Evolutionary conservation across 2,888 invertebrate species (phyloP).

Genomic region (Drosophila merina): DNA sequence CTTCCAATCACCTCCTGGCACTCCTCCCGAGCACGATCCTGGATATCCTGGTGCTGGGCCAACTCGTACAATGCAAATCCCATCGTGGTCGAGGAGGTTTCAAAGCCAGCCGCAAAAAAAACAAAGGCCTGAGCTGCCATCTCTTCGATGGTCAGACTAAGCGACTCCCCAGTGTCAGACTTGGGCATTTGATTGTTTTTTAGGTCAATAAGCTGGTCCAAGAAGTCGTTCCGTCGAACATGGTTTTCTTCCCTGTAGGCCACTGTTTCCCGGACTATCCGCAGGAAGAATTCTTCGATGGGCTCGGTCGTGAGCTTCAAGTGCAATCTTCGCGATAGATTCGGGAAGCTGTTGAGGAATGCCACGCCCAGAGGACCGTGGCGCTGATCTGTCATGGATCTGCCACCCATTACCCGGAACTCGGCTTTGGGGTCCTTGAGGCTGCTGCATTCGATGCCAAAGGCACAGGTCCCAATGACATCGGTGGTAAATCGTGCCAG

Average conservation of each 20-base stretch:
- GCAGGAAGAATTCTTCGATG: slow-evolving; percentile 68
- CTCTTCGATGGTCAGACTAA: slow-evolving; percentile 80
- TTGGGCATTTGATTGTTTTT: slow-evolving; percentile 66
- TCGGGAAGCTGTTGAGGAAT: too few species aligned
- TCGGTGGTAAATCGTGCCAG: too few species aligned
- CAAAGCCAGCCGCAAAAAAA: slow-evolving; percentile 86
- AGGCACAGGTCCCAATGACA: too few species aligned
- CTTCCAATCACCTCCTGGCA: slow-evolving; percentile 81
- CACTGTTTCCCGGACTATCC: slow-evolving; percentile 81
- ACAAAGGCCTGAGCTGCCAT: slow-evolving; percentile 86
- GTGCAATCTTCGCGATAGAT: slow-evolving; percentile 53
- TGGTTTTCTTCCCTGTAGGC: slow-evolving; percentile 76
- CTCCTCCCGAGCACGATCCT: slow-evolving; percentile 85
- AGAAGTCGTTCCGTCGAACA: slow-evolving; percentile 83
- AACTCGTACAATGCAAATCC: slow-evolving; percentile 85
- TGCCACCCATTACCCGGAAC: too few species aligned
- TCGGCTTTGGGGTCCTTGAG: too few species aligned
- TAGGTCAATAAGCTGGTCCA: slow-evolving; percentile 82
- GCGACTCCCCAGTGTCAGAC: slow-evolving; percentile 61
- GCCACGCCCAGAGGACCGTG: too few species aligned
- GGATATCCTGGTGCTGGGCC: slow-evolving; percentile 84
- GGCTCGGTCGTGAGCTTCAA: slow-evolving; percentile 48
- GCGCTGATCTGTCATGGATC: too few species aligned
- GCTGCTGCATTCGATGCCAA: too few species aligned
- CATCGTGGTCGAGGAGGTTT: slow-evolving; percentile 85